Base-by-base conservation (phyloP, 1,140 invertebrate species). In the Pomacea maculata region DNA sequence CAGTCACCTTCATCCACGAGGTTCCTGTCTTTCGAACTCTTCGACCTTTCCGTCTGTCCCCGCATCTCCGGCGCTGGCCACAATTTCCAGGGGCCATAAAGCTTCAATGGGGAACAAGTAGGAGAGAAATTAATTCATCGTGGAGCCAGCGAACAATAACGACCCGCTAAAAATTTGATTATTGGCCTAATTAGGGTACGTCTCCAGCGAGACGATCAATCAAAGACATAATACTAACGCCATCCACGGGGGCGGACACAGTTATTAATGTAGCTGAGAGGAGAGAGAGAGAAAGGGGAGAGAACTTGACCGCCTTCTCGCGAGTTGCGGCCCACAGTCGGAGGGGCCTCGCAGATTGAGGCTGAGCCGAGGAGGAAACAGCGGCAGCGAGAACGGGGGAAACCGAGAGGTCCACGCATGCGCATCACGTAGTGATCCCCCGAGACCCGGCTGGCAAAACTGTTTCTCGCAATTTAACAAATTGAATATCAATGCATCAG, bases 81-180 rank as follows among this genome's bases (percentile, higher is more conserved):
- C 74, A 21, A 75, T 75, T 75, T 75, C 74, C 54, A 25, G 74
- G 74, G 57, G 74, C 54, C n/a, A 75, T 54, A 70, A 67, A 54
- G 65, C 63, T 25, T 68, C 67, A 81, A 81, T 76, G 80, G 75
- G 64, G 68, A 71, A 81, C 80, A 81, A 81, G 80, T 61, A 78
- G 65, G 75, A 57, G 75, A 55, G 77, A 82, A 84, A 83, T 84
- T 82, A 85, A 85, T 85, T 85, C 84, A 84, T 81, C 80, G 82
- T 81, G 65, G 81, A 72, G 80, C 83, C 83, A 77, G 81, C 81
- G 79, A 80, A 79, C 83, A 83, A 82, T 85, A 84, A 83, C 80
- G 82, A 80, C 64, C 73, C 76, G 80, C 80, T 83, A 82, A 82
- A 78, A 86, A 86, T 86, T 86, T 86, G 85, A 86, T 86, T 86